phyloP scores from a whole-genome alignment of 1,140 invertebrate species.

The Apis florea region DNA sequence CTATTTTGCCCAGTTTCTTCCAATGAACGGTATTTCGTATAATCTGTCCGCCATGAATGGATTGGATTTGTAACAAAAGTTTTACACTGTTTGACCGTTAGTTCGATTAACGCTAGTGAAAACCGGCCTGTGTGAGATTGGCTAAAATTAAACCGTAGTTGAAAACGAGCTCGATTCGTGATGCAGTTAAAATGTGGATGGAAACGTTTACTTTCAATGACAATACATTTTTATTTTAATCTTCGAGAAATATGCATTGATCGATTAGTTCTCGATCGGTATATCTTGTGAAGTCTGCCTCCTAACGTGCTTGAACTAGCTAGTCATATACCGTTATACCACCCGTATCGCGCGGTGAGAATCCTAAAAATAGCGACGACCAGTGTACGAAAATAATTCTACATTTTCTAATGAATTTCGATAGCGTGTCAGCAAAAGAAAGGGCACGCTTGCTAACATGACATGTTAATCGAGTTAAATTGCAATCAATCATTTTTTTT shows the following conservation, averaged over 20 bases:
- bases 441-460: background rate
- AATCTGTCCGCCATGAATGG: background rate
- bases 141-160: slow-evolving; percentile 36
- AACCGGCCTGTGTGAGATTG: slow-evolving; percentile 10
- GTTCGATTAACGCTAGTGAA: background rate
- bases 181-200: background rate
- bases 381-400: slow-evolving; percentile 56
- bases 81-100: background rate
- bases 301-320: slow-evolving; percentile 35
- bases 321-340: slow-evolving; percentile 65
- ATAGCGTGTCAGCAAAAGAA: background rate
- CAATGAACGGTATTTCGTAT: background rate
- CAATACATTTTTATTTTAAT: slow-evolving; percentile 20
- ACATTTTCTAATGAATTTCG: slow-evolving; percentile 30
- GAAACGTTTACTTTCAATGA: background rate
- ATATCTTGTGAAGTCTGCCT: slow-evolving; percentile 31
- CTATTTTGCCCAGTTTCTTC: slow-evolving; percentile 18
- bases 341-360: slow-evolving; percentile 55
- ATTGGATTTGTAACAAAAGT: background rate
- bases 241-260: background rate
- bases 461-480: slow-evolving; percentile 6
- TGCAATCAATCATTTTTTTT: background rate
- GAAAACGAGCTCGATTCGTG: slow-evolving; percentile 2
- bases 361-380: slow-evolving; percentile 58
- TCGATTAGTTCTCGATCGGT: slow-evolving; percentile 32